Evolutionary conservation across 1,140 invertebrate genomes (phyloP).

Genomic region (Aphaenogaster ashmeadi): DNA sequence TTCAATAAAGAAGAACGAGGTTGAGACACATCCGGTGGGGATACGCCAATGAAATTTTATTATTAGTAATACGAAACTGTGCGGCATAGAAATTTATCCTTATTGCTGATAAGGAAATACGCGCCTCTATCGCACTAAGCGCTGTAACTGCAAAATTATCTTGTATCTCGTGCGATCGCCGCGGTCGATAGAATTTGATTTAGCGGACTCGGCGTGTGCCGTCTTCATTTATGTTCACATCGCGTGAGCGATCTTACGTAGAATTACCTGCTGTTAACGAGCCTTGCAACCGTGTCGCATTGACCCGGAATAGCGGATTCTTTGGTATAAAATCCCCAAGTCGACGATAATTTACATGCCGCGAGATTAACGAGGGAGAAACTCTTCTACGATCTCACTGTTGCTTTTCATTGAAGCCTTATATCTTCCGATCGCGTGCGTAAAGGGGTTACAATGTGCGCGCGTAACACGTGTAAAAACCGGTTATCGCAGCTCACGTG

Average conservation of each 20-base stretch:
- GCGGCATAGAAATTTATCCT: constrained; percentile 4
- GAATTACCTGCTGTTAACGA: constrained; percentile 11
- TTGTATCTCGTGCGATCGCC: constrained; percentile 3
- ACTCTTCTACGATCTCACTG: background rate
- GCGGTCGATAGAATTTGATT: constrained; percentile 30
- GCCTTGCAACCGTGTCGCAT: background rate
- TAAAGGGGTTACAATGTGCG: background rate
- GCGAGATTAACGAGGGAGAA: background rate
- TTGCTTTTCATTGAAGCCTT: background rate
- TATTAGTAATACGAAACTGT: constrained; percentile 5
- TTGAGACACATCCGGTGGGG: background rate
- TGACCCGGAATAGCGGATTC: background rate
- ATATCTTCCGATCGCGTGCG: background rate
- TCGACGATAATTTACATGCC: background rate
- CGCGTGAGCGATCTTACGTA: constrained; percentile 15
- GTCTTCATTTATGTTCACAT: constrained; percentile 23
- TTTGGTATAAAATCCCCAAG: background rate
- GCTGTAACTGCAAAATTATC: constrained; percentile 25
- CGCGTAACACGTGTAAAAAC: constrained; percentile 28
- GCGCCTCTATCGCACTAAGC: background rate
- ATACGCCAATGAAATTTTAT: constrained; percentile 11
- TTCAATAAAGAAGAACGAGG: background rate
- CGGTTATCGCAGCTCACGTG: background rate
- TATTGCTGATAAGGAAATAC: constrained; percentile 48
- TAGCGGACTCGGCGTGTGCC: background rate